phyloP scores from a whole-genome alignment of 2,113 vertebrate species.

The Mystacornis crossleyi region DNA sequence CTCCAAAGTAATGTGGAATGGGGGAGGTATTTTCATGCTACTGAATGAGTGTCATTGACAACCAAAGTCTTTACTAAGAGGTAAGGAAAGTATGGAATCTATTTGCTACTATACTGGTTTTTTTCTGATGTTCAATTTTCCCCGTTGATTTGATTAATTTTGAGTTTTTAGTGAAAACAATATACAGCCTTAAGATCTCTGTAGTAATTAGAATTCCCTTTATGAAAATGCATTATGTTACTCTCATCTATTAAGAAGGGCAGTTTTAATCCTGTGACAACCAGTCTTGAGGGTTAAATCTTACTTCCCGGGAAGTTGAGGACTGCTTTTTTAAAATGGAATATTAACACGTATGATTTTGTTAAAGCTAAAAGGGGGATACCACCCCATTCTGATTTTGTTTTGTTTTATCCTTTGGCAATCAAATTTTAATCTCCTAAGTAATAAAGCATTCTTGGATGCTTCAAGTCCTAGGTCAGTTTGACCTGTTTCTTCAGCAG shows the following conservation, averaged over 20 bases:
- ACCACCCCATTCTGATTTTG: neutral
- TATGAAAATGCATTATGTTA: neutral
- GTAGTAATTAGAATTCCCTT: neutral
- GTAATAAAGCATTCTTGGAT: neutral
- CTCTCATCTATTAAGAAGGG: neutral
- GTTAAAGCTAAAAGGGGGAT: neutral
- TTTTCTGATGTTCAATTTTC: neutral
- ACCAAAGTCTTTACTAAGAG: rapidly evolving
- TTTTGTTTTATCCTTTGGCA: neutral
- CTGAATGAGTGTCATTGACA: neutral
- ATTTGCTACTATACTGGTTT: neutral
- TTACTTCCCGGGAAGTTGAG: neutral
- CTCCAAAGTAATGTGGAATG: neutral
- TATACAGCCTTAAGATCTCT: rapidly evolving
- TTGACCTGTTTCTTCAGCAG: neutral
- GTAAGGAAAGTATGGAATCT: neutral
- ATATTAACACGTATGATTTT: neutral
- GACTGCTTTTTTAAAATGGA: neutral
- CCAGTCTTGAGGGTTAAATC: neutral
- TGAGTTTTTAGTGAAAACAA: neutral
- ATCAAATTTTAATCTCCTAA: neutral
- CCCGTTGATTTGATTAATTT: neutral
- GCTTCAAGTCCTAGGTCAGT: neutral
- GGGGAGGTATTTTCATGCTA: neutral
- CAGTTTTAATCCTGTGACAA: neutral